Percentiles rank a stretch among this genome's conserved stretches.
phyloP scores from a whole-genome alignment of 2,797 vertebrate genomes.

The Smutsia gigantea region DNA sequence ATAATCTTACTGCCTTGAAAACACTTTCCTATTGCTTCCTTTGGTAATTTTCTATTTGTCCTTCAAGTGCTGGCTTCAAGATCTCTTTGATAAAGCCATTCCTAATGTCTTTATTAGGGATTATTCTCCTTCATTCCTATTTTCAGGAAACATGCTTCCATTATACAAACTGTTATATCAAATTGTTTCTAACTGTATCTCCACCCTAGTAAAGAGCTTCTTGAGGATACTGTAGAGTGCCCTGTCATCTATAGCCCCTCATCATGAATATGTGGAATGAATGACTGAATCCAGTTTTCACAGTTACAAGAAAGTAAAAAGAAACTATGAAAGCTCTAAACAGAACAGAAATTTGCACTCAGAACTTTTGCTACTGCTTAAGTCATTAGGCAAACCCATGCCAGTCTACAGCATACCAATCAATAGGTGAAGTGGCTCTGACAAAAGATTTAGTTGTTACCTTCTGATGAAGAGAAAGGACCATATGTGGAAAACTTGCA shows the following conservation, averaged over 20 bases:
- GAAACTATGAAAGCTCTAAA: background rate
- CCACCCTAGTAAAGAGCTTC: background rate
- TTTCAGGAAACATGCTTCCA: background rate
- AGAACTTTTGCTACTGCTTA: background rate
- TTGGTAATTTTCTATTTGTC: background rate
- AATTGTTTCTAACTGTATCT: background rate
- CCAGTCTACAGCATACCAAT: background rate
- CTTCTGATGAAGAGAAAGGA: conserved; percentile 99
- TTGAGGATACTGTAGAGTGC: background rate
- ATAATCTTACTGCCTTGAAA: background rate
- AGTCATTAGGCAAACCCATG: background rate
- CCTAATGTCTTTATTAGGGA: background rate
- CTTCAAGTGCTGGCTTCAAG: background rate
- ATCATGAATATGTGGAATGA: background rate
- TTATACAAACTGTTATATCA: background rate
- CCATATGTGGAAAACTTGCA: conserved; percentile 99
- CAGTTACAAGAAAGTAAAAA: conserved; percentile 9
- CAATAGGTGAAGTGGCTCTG: background rate
- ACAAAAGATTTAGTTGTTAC: conserved; percentile 83
- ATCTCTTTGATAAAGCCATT: background rate
- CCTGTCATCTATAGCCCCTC: background rate
- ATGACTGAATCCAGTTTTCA: background rate
- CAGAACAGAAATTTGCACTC: background rate
- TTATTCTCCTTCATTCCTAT: background rate
- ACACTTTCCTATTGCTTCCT: background rate